Conservation (phyloP, 2,113 vertebrate genomes). For the Sinocyclocheilus maitianheensis region DNA sequence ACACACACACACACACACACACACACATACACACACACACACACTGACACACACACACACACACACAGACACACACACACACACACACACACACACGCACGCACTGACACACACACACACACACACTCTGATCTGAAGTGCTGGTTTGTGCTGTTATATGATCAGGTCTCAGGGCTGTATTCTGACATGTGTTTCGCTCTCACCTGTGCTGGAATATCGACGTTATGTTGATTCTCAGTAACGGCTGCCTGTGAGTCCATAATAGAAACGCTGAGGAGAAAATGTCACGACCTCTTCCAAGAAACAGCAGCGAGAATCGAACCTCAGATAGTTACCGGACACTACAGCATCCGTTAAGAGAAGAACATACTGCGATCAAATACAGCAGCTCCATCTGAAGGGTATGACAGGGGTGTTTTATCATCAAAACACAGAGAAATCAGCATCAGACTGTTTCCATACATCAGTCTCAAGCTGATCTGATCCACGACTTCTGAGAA, state of each 20-base stretch:
- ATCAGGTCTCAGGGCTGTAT: background rate
- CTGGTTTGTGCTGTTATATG: background rate
- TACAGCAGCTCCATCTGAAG: too few relatives aligned
- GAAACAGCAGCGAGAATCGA: background rate
- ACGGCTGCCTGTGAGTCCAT: background rate
- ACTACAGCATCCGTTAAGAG: background rate
- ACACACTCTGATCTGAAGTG: background rate
- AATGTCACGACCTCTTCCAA: background rate
- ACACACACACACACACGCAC: too few relatives aligned
- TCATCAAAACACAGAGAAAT: background rate
- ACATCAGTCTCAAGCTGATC: background rate
- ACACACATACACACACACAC: too few relatives aligned
- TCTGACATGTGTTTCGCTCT: background rate
- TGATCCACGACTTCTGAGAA: background rate
- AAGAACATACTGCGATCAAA: background rate
- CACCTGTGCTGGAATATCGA: background rate
- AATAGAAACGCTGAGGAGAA: background rate
- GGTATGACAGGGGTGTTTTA: background rate
- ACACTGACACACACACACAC: background rate
- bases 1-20: too few relatives aligned
- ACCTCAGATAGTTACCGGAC: background rate
- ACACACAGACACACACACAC: background rate
- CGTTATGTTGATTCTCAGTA: too few relatives aligned
- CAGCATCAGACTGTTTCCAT: background rate
- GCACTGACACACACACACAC: too few relatives aligned